Evolutionary conservation across 2,113 vertebrate species (phyloP).

Genomic region (Phalacrocorax brasilianus): DNA sequence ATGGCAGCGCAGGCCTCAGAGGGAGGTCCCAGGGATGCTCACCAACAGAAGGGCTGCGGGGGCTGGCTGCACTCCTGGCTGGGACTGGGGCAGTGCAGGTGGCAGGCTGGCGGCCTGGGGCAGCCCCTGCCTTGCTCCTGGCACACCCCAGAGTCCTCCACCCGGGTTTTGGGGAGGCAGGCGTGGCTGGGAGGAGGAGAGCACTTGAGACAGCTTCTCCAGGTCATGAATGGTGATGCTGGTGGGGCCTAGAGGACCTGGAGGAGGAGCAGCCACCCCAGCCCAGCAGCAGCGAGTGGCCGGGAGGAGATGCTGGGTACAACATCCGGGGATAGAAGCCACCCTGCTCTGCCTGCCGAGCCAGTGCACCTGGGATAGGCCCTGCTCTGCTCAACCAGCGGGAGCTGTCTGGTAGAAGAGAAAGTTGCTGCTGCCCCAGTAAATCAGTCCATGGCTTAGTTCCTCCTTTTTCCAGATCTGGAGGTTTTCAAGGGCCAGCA

Average conservation of each 20-base stretch:
- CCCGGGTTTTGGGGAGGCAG: fast-evolving
- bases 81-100: fast-evolving
- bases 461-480: background rate
- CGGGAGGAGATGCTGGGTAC: background rate
- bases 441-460: background rate
- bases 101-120: fast-evolving
- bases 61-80: background rate
- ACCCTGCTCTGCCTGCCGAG: background rate
- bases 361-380: fast-evolving
- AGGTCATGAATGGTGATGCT: fast-evolving
- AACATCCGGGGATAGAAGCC: background rate
- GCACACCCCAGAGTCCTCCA: background rate
- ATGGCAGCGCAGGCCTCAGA: background rate
- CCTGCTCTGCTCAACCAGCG: fast-evolving
- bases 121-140: background rate
- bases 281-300: fast-evolving
- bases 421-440: background rate
- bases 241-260: no score
- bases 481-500: background rate
- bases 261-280: fast-evolving
- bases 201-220: fast-evolving
- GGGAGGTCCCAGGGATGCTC: background rate
- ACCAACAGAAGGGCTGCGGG: background rate
- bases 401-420: background rate
- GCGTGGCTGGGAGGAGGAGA: background rate